Conservation (phyloP, 2,797 vertebrate genomes). For the Acropternis orthonyx region DNA sequence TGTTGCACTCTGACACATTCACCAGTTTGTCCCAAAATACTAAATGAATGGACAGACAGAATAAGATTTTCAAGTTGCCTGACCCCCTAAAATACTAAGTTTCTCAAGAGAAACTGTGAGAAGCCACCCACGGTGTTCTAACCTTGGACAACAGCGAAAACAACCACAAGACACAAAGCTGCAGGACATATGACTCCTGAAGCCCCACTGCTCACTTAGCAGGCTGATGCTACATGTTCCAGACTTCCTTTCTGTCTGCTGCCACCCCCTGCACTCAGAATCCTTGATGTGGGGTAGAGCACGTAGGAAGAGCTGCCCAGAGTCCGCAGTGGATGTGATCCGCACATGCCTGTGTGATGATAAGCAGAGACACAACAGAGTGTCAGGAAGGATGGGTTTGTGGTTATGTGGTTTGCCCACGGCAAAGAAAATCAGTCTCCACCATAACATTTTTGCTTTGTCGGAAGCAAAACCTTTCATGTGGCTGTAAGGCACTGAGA, state of each 20-base stretch:
- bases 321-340: background rate
- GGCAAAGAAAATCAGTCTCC: background rate
- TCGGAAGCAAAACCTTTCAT: background rate
- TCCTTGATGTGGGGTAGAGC: background rate
- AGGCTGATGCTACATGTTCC: background rate
- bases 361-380: background rate
- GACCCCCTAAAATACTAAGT: background rate
- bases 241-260: background rate
- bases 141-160: rapidly evolving
- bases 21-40: background rate
- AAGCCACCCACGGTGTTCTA: background rate
- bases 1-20: background rate
- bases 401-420: background rate
- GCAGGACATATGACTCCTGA: background rate
- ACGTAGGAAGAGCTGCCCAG: rapidly evolving
- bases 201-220: background rate
- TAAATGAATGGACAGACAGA: background rate
- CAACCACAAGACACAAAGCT: background rate
- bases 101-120: background rate
- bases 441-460: background rate
- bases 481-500: background rate
- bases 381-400: constrained; percentile 17
- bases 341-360: background rate
- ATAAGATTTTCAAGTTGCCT: background rate
- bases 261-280: background rate